These are phyloP conservation scores for Nesoenas mayeri DNA, from an alignment of 2,113 vertebrate genomes.

Conservation along the genomic window DNA sequence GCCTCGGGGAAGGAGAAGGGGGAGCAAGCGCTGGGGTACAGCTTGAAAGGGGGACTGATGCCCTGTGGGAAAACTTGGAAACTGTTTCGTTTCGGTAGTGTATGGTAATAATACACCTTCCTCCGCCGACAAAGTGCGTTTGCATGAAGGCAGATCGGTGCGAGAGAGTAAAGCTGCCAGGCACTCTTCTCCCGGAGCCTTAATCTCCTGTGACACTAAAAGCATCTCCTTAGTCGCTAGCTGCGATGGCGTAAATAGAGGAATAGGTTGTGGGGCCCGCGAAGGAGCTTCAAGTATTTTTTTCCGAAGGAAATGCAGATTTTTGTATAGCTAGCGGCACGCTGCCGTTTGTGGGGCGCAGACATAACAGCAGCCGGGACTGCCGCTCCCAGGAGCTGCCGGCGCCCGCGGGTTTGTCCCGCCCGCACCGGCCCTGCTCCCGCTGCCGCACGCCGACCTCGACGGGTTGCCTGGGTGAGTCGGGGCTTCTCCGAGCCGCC, in stretches of 20 bases:
- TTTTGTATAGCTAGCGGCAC: neutral
- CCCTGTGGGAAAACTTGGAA: constrained; percentile 15
- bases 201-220: constrained; percentile 20
- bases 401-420: neutral
- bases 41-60: neutral
- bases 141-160: neutral
- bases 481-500: neutral
- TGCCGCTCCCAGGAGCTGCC: neutral
- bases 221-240: constrained; percentile 6
- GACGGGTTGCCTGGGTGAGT: neutral
- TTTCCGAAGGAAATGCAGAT: neutral
- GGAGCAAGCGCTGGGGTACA: neutral
- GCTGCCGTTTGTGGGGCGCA: neutral
- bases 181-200: neutral
- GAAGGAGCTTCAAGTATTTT: neutral
- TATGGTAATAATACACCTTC: neutral
- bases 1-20: neutral
- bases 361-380: neutral
- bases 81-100: neutral
- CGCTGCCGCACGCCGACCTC: neutral
- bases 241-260: neutral
- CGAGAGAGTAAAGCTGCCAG: neutral
- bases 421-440: neutral
- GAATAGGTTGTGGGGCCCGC: neutral
- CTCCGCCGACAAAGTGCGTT: neutral